Evolutionary conservation across 2,797 vertebrate genomes (phyloP).

Genomic region (Miichthys miiuy): DNA sequence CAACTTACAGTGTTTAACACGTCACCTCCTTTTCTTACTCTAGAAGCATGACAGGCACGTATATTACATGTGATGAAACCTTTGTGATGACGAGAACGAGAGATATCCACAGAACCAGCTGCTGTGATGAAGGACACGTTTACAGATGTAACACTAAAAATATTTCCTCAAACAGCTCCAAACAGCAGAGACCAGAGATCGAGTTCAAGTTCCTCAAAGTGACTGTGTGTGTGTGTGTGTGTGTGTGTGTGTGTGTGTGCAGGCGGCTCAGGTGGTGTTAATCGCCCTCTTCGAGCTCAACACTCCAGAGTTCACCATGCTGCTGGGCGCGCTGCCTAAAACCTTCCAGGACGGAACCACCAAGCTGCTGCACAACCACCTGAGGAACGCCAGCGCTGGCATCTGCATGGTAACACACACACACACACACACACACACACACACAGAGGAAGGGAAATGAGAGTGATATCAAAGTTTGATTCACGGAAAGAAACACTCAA

Average conservation of each 20-base stretch:
- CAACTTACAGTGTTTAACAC: too few relatives aligned
- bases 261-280: conserved; percentile 96
- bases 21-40: too few relatives aligned
- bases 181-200: background rate
- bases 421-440: conserved; percentile 28
- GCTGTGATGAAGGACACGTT: too few relatives aligned
- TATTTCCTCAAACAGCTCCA: background rate
- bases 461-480: too few relatives aligned
- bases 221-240: conserved; percentile 3
- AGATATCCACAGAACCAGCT: too few relatives aligned
- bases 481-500: too few relatives aligned
- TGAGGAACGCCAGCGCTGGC: conserved; percentile 91
- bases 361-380: conserved; percentile 95
- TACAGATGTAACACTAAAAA: background rate
- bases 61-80: too few relatives aligned
- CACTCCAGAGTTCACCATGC: conserved; percentile 97
- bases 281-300: conserved; percentile 97
- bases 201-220: background rate
- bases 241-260: conserved; percentile 21
- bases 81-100: too few relatives aligned
- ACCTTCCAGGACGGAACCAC: conserved; percentile 98
- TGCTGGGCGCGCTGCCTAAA: conserved; percentile 96
- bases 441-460: background rate
- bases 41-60: too few relatives aligned
- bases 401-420: conserved; percentile 66